Base-by-base conservation (phyloP, 2,797 vertebrate genomes). In the Hydrocynus forskahlii region DNA sequence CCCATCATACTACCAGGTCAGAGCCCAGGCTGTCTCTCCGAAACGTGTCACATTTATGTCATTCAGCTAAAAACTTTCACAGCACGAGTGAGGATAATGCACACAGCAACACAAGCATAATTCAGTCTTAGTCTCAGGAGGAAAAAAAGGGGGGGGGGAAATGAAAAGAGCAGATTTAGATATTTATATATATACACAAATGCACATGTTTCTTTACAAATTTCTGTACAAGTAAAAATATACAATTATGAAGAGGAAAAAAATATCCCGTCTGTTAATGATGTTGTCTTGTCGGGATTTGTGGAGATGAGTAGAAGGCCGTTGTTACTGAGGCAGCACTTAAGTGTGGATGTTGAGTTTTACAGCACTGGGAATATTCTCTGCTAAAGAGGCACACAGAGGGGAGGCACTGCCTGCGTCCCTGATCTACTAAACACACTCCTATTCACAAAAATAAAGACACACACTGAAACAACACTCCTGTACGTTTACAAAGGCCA, bases 191-290 rank as follows among this genome's bases (percentile, higher is more conserved):
- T 55, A 87, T 19, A 86, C 67, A 87, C 17, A 85, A 23, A 78
- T 52, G 60, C 8, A 64, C 54, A 48, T 25, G 67, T 48, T 63
- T 80, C 80, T 83, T 82, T 86, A 87, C 78, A 88, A 48, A 85
- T 70, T 23, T 86, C 83, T 88, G 63, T 89, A 90, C 84, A 88
- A 7, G 38, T 82, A 87, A 73, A 87, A 89, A 84, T 75, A 78
- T 66, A 89, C 75, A 87, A 45, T 74, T 70, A 68, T 3, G 21
- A 25, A 48, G 62, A 82, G 35, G 3, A 29, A 79, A 76, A 69
- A 66, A 48, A 29, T 17, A 86, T 79, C 45, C 16, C n/a, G 70
- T 77, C 63, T 76, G 72, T 78, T 54, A 79, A 64, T 52, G 77
- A 52, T 23, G 52, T 75, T 73, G 77, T 77, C 63, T 9, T 70